phyloP scores from a whole-genome alignment of 2,888 invertebrate genomes.

The Vanessa cardui region DNA sequence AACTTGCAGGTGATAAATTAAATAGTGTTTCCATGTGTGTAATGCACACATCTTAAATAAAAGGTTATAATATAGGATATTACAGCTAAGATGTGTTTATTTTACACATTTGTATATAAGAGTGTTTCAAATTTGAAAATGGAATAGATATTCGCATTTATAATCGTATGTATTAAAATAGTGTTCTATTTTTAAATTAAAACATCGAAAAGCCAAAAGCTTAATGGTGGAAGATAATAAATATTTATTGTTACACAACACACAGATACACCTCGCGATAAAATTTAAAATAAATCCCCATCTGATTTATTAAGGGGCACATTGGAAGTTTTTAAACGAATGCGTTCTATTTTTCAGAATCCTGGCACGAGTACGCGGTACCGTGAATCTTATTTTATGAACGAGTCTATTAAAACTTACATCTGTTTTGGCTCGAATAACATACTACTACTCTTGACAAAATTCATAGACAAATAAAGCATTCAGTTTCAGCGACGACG shows the following conservation, averaged over 20 bases:
- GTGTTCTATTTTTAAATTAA: too few relatives aligned
- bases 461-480: conserved; percentile 22
- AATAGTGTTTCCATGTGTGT: too few relatives aligned
- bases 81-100: too few relatives aligned
- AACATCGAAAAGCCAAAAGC: too few relatives aligned
- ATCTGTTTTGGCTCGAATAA: conserved; percentile 19
- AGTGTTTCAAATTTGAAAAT: too few relatives aligned
- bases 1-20: too few relatives aligned
- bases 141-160: too few relatives aligned
- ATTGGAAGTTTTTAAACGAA: conserved; percentile 18
- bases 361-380: conserved; percentile 15
- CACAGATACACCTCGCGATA: neutral
- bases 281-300: neutral
- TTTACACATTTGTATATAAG: too few relatives aligned
- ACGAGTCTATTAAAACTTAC: conserved; percentile 23
- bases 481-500: conserved; percentile 1
- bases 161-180: too few relatives aligned
- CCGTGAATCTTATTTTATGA: conserved; percentile 23
- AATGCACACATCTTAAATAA: too few relatives aligned
- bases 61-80: too few relatives aligned
- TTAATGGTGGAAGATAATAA: too few relatives aligned
- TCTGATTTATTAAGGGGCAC: conserved; percentile 6
- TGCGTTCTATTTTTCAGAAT: conserved; percentile 19
- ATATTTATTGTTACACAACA: neutral
- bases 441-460: conserved; percentile 6